These are phyloP conservation scores for Sesamia inferens DNA, from an alignment of 2,888 invertebrate genomes.

Conservation along the genomic window DNA sequence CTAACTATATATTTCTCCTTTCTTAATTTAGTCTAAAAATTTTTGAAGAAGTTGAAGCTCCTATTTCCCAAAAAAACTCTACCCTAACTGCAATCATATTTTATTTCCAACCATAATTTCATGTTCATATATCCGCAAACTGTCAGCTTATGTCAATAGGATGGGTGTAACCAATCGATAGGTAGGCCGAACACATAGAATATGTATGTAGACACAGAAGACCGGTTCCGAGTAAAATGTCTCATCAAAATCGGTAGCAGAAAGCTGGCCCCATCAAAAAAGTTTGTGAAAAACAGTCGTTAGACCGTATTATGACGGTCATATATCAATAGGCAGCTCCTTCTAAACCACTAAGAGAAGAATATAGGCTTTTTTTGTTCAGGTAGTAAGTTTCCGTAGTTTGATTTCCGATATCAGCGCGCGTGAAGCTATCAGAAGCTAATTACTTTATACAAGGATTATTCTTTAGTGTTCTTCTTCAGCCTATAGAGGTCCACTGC, in stretches of 20 bases:
- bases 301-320: too few species aligned
- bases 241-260: background rate
- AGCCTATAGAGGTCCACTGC: too few species aligned
- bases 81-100: too few species aligned
- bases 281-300: background rate
- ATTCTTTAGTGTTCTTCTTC: too few species aligned
- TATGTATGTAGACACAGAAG: constrained; percentile 5
- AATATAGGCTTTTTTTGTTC: too few species aligned
- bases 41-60: background rate
- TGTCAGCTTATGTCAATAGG: constrained; percentile 56
- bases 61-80: background rate
- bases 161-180: constrained; percentile 46
- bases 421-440: too few species aligned
- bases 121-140: constrained; percentile 29
- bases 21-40: background rate
- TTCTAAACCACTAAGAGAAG: too few species aligned
- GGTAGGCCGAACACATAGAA: constrained; percentile 10
- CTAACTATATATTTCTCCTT: background rate
- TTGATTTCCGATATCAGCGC: too few species aligned
- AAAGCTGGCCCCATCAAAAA: background rate
- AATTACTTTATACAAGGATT: too few species aligned
- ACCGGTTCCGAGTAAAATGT: background rate
- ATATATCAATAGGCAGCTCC: too few species aligned
- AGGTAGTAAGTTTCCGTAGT: too few species aligned
- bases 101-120: constrained; percentile 39